Evolutionary conservation across 1,140 invertebrate species (phyloP).

Genomic region (Trialeurodes vaporariorum): DNA sequence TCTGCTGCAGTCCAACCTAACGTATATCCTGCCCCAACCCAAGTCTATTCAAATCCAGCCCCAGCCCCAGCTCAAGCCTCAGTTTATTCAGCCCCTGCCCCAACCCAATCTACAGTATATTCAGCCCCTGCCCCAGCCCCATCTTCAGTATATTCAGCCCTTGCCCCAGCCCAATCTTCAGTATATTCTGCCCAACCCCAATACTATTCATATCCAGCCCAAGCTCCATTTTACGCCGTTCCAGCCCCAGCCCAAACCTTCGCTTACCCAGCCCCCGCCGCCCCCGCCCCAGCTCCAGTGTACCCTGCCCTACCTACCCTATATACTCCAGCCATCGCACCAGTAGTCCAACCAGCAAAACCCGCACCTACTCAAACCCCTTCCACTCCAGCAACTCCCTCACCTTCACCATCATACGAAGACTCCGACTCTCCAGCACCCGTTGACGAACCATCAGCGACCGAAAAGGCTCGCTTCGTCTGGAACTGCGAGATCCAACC

Average conservation of each 20-base stretch:
- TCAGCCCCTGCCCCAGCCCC: neutral
- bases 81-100: too few relatives aligned
- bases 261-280: neutral
- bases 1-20: neutral
- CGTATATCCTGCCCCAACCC: too few relatives aligned
- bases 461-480: neutral
- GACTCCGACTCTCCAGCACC: neutral
- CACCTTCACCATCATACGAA: neutral
- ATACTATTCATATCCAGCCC: too few relatives aligned
- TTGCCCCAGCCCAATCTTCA: neutral
- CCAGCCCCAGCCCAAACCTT: neutral
- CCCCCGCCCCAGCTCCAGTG: neutral
- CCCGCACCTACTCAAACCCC: neutral
- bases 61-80: neutral
- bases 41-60: neutral
- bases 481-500: neutral
- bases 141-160: too few relatives aligned
- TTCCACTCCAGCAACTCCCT: neutral
- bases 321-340: neutral
- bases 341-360: too few relatives aligned
- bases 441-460: neutral
- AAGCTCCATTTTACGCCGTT: neutral
- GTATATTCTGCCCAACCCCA: neutral
- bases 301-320: neutral
- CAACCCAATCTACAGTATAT: neutral